Evolutionary conservation across 1,140 invertebrate species (phyloP), one percentile per base, ranked within the genome.

Genomic region (Drosophila truncata): DNA sequence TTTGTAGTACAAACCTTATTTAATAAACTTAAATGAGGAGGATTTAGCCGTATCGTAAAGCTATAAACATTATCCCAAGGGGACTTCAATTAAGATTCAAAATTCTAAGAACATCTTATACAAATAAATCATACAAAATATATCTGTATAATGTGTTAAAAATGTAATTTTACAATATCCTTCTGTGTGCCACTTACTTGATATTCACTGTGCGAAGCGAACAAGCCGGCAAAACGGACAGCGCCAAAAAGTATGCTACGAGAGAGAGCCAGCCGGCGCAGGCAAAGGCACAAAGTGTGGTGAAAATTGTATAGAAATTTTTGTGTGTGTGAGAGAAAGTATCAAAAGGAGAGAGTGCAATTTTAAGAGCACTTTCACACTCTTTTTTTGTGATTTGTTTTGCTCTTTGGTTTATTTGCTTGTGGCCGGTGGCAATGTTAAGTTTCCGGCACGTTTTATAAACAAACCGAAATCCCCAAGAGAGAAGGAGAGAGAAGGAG

Each of bases 371-470:
- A 31, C 33, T 41, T 47, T 49, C 25, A 52, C 60, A 44, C 37
- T 25, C 63, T 74, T 46, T 80, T 72, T 35, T 8, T 46, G 33
- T n/a, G 23, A 55, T 59, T 44, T 76, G 25, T 35, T 57, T 59
- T 67, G 62, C 78, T 80, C 64, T 71, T 64, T 63, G 49, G 31
- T 44, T 60, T 90, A 72, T 72, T 80, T 78, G 73, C 47, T 52
- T 90, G 84, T 69, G 85, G 80, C 60, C 73, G 69, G 52, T 50
- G 59, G 46, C 58, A 65, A 72, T 79, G 81, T 85, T 91, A 77
- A 90, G 67, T 80, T 91, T 90, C 82, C 86, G 85, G 84, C 81
- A 84, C 78, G 86, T 82, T 82, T 88, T 91, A 90, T 90, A 90
- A 90, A 90, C 85, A 90, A 90, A 90, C 85, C 78, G 52, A 81